phyloP scores from a whole-genome alignment of 2,888 invertebrate genomes.

The Leptopilina drosophilae region DNA sequence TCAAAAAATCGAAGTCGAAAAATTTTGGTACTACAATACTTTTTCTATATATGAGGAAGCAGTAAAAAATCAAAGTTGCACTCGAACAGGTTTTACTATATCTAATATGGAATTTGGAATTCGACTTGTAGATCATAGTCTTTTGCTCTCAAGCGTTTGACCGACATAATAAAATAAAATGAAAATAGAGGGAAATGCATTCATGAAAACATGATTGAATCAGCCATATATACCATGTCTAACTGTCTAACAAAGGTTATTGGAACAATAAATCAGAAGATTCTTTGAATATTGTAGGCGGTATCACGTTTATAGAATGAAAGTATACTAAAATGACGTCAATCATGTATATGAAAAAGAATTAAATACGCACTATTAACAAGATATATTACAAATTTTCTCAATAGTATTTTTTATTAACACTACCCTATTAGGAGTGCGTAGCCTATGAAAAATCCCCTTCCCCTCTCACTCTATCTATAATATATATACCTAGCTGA shows the following conservation, averaged over 20 bases:
- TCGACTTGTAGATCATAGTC: neutral
- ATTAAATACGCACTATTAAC: neutral
- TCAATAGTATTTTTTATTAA: too few species aligned
- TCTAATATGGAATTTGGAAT: too few species aligned
- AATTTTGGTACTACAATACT: too few species aligned
- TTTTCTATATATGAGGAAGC: too few species aligned
- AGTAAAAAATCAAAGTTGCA: too few species aligned
- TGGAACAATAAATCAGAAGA: constrained; percentile 29
- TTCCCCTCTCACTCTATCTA: too few species aligned
- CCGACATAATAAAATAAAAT: neutral
- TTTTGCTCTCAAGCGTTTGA: too few species aligned
- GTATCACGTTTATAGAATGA: constrained; percentile 29
- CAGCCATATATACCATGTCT: neutral
- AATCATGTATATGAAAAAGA: neutral
- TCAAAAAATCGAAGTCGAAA: too few species aligned
- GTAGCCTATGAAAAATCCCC: too few species aligned
- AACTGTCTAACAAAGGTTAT: constrained; percentile 26
- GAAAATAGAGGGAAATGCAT: neutral
- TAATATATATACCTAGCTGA: neutral
- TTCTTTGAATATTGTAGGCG: constrained; percentile 34
- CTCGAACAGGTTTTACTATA: too few species aligned
- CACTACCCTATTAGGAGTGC: too few species aligned
- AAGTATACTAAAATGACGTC: constrained; percentile 31
- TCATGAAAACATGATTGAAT: constrained; percentile 11
- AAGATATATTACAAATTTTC: too few species aligned